These are phyloP conservation scores for Lucifuga dentata DNA, from an alignment of 2,113 vertebrate genomes.

Conservation along the genomic window DNA sequence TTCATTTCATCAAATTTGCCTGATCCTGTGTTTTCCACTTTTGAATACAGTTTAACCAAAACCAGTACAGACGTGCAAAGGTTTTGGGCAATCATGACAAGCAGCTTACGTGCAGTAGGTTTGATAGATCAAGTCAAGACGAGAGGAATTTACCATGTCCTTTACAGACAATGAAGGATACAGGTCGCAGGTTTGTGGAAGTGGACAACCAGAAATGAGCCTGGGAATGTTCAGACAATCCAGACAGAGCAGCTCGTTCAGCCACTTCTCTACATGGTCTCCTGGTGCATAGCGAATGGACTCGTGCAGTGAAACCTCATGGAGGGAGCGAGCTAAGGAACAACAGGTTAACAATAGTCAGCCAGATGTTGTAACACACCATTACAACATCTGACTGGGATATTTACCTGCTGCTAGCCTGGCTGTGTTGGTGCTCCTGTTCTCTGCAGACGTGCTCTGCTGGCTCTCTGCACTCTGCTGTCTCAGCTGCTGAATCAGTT, in stretches of 20 bases:
- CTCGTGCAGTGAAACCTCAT: conserved; percentile 94
- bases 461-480: conserved; percentile 94
- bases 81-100: too few relatives aligned
- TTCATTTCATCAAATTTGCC: too few relatives aligned
- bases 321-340: conserved; percentile 85
- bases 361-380: not conserved
- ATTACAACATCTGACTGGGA: rapidly evolving
- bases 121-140: too few relatives aligned
- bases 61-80: too few relatives aligned
- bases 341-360: not conserved
- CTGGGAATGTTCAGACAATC: conserved; percentile 94
- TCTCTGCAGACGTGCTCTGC: conserved; percentile 90
- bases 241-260: conserved; percentile 94
- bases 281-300: conserved; percentile 94
- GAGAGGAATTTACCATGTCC: too few relatives aligned
- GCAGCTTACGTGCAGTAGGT: too few relatives aligned
- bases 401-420: conserved; percentile 89
- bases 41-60: too few relatives aligned
- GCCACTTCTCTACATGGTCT: conserved; percentile 94
- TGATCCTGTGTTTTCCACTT: too few relatives aligned
- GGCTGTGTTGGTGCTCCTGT: conserved; percentile 86
- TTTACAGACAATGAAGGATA: conserved; percentile 84
- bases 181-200: conserved; percentile 95
- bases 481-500: conserved; percentile 95
- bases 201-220: conserved; percentile 92